These are phyloP conservation scores for Sphaerophoria rueppellii DNA, from an alignment of 2,888 invertebrate genomes.

Conservation along the genomic window DNA sequence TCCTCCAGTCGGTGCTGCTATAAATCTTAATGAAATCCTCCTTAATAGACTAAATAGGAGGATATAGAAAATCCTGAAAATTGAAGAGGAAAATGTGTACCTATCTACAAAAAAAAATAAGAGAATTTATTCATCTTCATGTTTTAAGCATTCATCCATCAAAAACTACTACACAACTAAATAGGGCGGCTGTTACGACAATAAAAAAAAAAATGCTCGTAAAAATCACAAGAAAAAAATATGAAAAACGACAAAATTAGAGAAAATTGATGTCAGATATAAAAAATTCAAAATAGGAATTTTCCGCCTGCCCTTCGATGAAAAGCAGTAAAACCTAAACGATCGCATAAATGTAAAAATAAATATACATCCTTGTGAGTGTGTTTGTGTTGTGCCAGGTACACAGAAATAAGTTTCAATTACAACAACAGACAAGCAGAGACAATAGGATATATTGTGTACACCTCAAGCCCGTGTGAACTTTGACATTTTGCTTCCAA, in stretches of 20 bases:
- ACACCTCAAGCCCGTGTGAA: slow-evolving; percentile 59
- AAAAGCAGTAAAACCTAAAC: slow-evolving; percentile 53
- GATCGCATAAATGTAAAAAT: slow-evolving; percentile 7
- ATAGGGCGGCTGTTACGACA: background rate
- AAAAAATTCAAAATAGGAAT: slow-evolving; percentile 16
- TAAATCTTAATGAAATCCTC: slow-evolving; percentile 8
- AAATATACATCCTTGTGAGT: background rate
- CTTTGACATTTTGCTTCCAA: slow-evolving; percentile 68
- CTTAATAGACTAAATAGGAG: background rate
- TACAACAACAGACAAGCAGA: slow-evolving; percentile 33
- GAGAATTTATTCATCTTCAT: slow-evolving; percentile 43
- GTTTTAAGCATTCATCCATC: slow-evolving; percentile 58
- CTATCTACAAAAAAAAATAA: slow-evolving; percentile 8
- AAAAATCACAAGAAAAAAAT: slow-evolving; percentile 16
- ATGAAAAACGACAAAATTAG: slow-evolving; percentile 8
- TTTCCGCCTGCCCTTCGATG: slow-evolving; percentile 15
- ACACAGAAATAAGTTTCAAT: background rate
- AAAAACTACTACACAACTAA: slow-evolving; percentile 45
- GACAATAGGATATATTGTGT: slow-evolving; percentile 7
- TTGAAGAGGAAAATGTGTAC: slow-evolving; percentile 3
- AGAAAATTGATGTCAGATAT: slow-evolving; percentile 44
- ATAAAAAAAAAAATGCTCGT: slow-evolving; percentile 8
- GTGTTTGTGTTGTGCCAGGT: background rate
- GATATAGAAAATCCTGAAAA: background rate
- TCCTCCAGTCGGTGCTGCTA: background rate